These are phyloP conservation scores for Catocala nupta DNA, from an alignment of 2,888 invertebrate genomes.

Conservation along the genomic window DNA sequence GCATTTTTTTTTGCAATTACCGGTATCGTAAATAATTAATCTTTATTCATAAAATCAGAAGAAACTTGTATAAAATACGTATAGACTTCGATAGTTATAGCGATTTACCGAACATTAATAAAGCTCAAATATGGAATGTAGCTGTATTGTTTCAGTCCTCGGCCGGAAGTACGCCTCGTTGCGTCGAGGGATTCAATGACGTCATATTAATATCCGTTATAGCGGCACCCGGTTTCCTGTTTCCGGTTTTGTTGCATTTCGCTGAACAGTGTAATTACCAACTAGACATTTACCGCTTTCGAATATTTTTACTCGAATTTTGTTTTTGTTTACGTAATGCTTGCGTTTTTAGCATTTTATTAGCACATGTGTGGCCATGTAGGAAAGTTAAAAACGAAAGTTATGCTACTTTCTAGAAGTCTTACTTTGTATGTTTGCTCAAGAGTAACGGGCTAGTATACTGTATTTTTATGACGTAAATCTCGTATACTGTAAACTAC, in stretches of 20 bases:
- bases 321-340: slow-evolving; percentile 39
- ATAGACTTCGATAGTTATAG: slow-evolving; percentile 14
- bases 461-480: no score
- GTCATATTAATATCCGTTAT: slow-evolving; percentile 76
- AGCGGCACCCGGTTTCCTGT: slow-evolving; percentile 66
- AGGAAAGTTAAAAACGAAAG: slow-evolving; percentile 49
- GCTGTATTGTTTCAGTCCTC: slow-evolving; percentile 63
- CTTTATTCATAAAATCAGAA: slow-evolving; percentile 10
- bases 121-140: slow-evolving; percentile 55
- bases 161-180: slow-evolving; percentile 68
- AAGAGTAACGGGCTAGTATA: no score
- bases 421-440: no score
- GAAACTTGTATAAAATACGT: slow-evolving; percentile 28
- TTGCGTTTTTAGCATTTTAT: slow-evolving; percentile 42
- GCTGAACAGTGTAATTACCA: slow-evolving; percentile 48
- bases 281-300: slow-evolving; percentile 42
- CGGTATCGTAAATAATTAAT: no score
- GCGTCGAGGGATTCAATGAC: slow-evolving; percentile 66
- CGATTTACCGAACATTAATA: slow-evolving; percentile 35
- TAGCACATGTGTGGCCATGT: slow-evolving; percentile 29
- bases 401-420: slow-evolving; percentile 43
- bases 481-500: no score
- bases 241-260: slow-evolving; percentile 58
- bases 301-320: slow-evolving; percentile 39
- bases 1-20: no score